Percentiles rank a stretch among this genome's conserved stretches.
phyloP scores from a whole-genome alignment of 2,113 vertebrate genomes.

The Sterrhoptilus dennistouni region DNA sequence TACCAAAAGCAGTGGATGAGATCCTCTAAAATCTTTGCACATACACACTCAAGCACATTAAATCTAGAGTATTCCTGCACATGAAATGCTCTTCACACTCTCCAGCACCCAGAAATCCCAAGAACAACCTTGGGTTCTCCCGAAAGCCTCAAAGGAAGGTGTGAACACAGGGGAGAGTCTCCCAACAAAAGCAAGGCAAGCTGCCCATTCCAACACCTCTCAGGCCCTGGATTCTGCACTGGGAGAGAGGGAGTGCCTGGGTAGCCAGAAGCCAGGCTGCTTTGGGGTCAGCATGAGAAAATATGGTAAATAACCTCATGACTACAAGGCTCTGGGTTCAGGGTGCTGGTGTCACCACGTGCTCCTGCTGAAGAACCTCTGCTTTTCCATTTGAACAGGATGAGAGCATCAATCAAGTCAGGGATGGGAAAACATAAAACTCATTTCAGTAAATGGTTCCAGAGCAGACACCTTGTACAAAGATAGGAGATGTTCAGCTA shows the following conservation, averaged over 20 bases:
- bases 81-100: not conserved
- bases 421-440: not conserved
- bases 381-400: not conserved
- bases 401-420: not conserved
- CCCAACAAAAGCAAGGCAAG: not conserved
- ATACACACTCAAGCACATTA: not conserved
- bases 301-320: not conserved
- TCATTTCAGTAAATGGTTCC: not conserved
- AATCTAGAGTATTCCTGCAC: not conserved
- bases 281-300: not conserved
- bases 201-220: not conserved
- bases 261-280: not conserved
- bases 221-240: not conserved
- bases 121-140: not conserved
- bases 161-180: not conserved
- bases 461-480: not conserved
- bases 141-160: fast-evolving
- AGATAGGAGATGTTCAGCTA: not conserved
- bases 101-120: not conserved
- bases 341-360: not conserved
- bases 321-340: not conserved
- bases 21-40: not conserved
- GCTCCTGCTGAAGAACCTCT: not conserved
- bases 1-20: not conserved
- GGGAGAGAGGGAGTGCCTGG: not conserved